phyloP scores from a whole-genome alignment of 2,888 invertebrate genomes.

The Caenorhabditis wallacei region DNA sequence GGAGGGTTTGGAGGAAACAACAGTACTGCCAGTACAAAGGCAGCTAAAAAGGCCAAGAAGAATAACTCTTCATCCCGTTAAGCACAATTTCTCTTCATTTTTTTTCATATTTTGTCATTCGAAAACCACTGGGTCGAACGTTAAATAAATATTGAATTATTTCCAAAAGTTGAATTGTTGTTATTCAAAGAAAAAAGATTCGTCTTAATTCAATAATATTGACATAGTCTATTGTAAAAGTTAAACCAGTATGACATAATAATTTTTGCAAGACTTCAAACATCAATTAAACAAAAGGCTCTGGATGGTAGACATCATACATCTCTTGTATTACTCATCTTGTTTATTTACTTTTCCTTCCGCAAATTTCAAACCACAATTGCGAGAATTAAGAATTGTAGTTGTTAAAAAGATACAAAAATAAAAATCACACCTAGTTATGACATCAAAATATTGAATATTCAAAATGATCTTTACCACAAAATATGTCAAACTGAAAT shows the following conservation, averaged over 20 bases:
- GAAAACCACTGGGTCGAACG: slow-evolving; percentile 15
- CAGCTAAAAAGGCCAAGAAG: slow-evolving; percentile 48
- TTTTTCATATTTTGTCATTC: no score
- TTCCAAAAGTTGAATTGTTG: slow-evolving; percentile 12
- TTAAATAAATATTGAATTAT: slow-evolving; percentile 13
- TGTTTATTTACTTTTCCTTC: slow-evolving; percentile 28
- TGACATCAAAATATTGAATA: slow-evolving; percentile 29
- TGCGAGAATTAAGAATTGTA: not conserved
- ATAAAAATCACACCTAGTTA: not conserved
- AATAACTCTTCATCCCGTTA: slow-evolving; percentile 28
- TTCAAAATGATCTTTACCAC: slow-evolving; percentile 27
- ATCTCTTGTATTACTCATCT: slow-evolving; percentile 28
- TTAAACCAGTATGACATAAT: slow-evolving; percentile 14
- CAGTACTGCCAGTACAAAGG: slow-evolving; percentile 34
- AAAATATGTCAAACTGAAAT: slow-evolving; percentile 25
- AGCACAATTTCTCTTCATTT: not conserved
- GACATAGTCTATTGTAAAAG: not conserved
- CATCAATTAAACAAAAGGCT: slow-evolving; percentile 43
- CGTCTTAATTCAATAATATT: slow-evolving; percentile 27
- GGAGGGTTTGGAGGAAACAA: slow-evolving; percentile 38
- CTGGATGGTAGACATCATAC: slow-evolving; percentile 22
- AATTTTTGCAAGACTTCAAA: slow-evolving; percentile 37
- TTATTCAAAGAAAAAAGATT: slow-evolving; percentile 2
- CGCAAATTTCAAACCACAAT: not conserved
- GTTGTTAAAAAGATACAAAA: slow-evolving; percentile 14